These are phyloP conservation scores for Vidua chalybeata DNA, from an alignment of 2,113 vertebrate genomes.

Conservation along the genomic window DNA sequence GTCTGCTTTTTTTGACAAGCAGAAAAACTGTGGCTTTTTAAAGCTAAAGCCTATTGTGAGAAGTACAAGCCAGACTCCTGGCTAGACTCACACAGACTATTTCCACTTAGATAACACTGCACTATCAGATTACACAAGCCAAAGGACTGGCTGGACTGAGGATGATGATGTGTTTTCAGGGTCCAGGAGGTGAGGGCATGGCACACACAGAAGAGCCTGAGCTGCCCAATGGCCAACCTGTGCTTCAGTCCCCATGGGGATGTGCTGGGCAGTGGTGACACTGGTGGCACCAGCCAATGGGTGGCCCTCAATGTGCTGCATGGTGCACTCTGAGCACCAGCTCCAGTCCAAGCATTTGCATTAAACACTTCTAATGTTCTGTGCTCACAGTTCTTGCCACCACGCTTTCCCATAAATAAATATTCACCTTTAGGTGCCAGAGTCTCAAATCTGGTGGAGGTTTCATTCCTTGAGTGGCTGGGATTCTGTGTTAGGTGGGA, in stretches of 20 bases:
- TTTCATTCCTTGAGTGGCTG: background rate
- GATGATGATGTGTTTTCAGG: background rate
- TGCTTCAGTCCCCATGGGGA: accelerated
- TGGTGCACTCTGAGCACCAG: accelerated
- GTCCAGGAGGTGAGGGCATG: background rate
- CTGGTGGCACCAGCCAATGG: background rate
- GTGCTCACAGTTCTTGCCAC: background rate
- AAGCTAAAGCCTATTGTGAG: slow-evolving; percentile 48
- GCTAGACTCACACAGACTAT: background rate
- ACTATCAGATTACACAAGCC: background rate
- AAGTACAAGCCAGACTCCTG: slow-evolving; percentile 15
- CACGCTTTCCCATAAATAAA: accelerated
- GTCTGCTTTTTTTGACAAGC: slow-evolving; percentile 56
- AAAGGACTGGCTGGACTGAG: background rate
- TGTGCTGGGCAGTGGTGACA: background rate
- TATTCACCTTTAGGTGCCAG: background rate
- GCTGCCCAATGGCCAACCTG: accelerated
- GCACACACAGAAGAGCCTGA: accelerated
- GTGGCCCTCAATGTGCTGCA: accelerated
- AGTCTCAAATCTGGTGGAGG: background rate
- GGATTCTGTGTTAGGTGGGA: background rate
- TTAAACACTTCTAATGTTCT: accelerated
- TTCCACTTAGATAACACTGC: background rate
- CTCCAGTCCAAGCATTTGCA: background rate
- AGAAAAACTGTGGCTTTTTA: slow-evolving; percentile 36